Evolutionary conservation across 1,140 invertebrate species (phyloP).

Genomic region (Coelopa frigida): DNA sequence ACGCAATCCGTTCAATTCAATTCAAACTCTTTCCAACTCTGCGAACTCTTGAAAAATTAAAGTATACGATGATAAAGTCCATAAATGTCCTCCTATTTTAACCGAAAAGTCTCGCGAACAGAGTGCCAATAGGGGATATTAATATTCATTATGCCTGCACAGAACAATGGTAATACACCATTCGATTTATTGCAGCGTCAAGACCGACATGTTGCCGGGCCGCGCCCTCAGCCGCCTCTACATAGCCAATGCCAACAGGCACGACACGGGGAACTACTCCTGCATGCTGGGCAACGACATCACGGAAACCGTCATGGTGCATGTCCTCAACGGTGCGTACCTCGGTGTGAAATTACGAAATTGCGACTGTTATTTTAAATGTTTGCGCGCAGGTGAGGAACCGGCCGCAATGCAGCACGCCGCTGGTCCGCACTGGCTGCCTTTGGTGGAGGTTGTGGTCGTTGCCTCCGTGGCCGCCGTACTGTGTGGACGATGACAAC

Average conservation of each 20-base stretch:
- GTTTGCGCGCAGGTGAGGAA: conserved; percentile 29
- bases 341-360: neutral
- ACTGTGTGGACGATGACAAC: conserved; percentile 30
- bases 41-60: too few species aligned
- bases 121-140: too few species aligned
- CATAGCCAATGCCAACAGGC: conserved; percentile 73
- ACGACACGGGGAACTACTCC: conserved; percentile 81
- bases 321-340: conserved; percentile 71
- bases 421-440: conserved; percentile 22
- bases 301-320: conserved; percentile 66
- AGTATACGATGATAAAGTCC: too few species aligned
- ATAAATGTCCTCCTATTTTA: too few species aligned
- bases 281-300: conserved; percentile 72
- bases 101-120: too few species aligned
- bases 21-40: too few species aligned
- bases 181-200: too few species aligned
- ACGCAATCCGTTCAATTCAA: too few species aligned
- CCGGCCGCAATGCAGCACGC: conserved; percentile 44
- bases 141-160: too few species aligned
- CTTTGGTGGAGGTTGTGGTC: conserved; percentile 38
- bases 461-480: conserved; percentile 14
- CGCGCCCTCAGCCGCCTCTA: conserved; percentile 71
- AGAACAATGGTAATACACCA: too few species aligned
- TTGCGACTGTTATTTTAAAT: neutral
- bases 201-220: conserved; percentile 68